A percentile compares a stretch with the other conserved stretches of the same genome.
Evolutionary conservation across 2,888 invertebrate genomes (phyloP).

Genomic region (Phaedon cochleariae): DNA sequence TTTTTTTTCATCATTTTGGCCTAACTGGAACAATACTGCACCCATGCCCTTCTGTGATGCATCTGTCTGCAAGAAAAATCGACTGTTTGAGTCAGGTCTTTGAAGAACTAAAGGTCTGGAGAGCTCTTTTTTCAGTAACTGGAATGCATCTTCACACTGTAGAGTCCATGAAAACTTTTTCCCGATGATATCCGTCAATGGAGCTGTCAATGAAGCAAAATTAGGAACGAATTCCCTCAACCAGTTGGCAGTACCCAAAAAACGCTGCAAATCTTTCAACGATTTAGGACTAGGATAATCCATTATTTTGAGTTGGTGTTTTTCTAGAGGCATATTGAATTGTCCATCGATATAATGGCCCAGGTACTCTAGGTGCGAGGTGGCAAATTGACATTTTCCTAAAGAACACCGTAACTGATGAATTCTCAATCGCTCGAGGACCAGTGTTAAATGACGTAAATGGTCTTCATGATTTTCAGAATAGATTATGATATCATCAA

Average conservation of each 20-base stretch:
- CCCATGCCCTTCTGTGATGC: slow-evolving; percentile 40
- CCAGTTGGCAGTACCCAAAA: background rate
- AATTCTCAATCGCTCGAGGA: background rate
- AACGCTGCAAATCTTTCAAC: background rate
- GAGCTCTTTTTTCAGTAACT: slow-evolving; percentile 27
- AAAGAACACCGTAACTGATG: background rate
- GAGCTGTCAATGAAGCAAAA: background rate
- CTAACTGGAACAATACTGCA: slow-evolving; percentile 42
- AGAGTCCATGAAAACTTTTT: slow-evolving; percentile 30
- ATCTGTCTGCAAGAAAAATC: slow-evolving; percentile 42
- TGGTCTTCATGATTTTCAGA: background rate
- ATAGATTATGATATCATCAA: background rate
- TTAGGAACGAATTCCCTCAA: background rate
- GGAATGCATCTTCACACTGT: slow-evolving; percentile 27
- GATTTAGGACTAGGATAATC: background rate
- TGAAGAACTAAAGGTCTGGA: slow-evolving; percentile 31
- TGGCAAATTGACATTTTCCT: background rate
- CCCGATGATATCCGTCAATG: background rate
- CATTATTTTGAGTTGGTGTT: background rate
- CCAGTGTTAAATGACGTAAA: background rate
- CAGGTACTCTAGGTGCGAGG: background rate
- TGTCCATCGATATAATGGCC: background rate
- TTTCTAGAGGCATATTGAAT: background rate
- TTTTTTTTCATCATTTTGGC: background rate
- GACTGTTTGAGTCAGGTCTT: slow-evolving; percentile 32